Percentiles rank a stretch among this genome's conserved stretches.
Conservation (phyloP, 2,888 invertebrate genomes). For the Philhelius pedissequus region DNA sequence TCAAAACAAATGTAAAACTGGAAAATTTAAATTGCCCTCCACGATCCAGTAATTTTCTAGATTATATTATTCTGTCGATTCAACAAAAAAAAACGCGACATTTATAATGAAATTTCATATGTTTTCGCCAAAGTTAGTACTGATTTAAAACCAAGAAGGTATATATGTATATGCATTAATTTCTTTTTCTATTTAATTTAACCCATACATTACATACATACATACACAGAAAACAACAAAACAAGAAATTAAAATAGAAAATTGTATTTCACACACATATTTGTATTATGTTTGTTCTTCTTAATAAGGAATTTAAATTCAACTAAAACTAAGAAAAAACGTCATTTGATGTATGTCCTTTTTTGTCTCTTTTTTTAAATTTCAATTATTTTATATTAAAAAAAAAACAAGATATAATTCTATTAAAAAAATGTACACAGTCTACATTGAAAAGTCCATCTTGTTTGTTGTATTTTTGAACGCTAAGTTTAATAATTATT, state of each 20-base stretch:
- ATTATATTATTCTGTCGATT: too few relatives aligned
- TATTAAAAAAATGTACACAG: constrained; percentile 19
- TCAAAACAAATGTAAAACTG: too few relatives aligned
- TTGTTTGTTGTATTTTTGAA: background rate
- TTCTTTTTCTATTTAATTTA: background rate
- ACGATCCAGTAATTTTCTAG: too few relatives aligned
- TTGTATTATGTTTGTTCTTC: constrained; percentile 9
- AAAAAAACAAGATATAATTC: background rate
- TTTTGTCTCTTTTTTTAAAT: background rate
- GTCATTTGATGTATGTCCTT: constrained; percentile 3
- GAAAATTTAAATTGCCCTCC: too few relatives aligned
- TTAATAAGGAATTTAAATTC: background rate
- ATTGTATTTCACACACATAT: background rate
- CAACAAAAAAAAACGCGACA: too few relatives aligned
- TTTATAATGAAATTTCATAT: background rate
- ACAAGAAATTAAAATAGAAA: background rate
- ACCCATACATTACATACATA: too few relatives aligned
- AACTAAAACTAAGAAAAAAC: background rate
- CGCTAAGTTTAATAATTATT: too few relatives aligned
- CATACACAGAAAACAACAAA: too few relatives aligned
- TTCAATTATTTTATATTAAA: constrained; percentile 2
- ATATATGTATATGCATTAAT: background rate
- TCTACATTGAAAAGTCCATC: background rate
- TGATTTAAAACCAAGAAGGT: background rate
- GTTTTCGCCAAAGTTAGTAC: too few relatives aligned